phyloP scores from a whole-genome alignment of 2,797 vertebrate species.

The Diplodus puntazzo region DNA sequence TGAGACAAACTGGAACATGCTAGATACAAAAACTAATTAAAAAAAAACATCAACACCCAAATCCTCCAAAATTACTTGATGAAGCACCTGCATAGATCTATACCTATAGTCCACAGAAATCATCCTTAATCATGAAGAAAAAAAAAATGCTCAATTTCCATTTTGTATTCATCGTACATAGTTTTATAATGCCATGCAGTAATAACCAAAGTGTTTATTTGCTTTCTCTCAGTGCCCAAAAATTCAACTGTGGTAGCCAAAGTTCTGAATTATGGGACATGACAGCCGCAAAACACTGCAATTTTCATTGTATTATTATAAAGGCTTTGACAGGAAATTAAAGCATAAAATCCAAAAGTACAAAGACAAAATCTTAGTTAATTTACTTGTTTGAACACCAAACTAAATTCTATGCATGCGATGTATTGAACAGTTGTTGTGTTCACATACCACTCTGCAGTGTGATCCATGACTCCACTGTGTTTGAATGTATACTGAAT shows the following conservation, averaged over 20 bases:
- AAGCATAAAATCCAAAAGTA: not conserved
- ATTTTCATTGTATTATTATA: not conserved
- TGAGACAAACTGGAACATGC: not conserved
- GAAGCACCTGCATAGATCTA: not conserved
- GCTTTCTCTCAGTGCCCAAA: not conserved
- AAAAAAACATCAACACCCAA: not conserved
- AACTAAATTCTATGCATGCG: not conserved
- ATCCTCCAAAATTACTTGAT: not conserved
- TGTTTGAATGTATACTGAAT: conserved; percentile 81
- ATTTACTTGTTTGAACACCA: not conserved
- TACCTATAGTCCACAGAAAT: conserved; percentile 10
- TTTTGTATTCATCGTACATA: not conserved
- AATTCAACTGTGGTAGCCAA: not conserved
- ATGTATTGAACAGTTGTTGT: not conserved
- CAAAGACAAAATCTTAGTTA: not conserved
- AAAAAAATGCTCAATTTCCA: not conserved
- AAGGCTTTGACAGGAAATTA: not conserved
- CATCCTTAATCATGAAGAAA: not conserved
- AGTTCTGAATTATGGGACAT: not conserved
- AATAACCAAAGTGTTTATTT: too few species aligned
- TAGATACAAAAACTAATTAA: not conserved
- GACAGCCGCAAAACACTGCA: not conserved
- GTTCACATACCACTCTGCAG: conserved; percentile 69
- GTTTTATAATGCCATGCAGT: too few species aligned
- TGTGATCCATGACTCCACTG: conserved; percentile 84